Evolutionary conservation across 2,888 invertebrate genomes (phyloP), one percentile per base, ranked within the genome.

Genomic region (Coremacera marginata): DNA sequence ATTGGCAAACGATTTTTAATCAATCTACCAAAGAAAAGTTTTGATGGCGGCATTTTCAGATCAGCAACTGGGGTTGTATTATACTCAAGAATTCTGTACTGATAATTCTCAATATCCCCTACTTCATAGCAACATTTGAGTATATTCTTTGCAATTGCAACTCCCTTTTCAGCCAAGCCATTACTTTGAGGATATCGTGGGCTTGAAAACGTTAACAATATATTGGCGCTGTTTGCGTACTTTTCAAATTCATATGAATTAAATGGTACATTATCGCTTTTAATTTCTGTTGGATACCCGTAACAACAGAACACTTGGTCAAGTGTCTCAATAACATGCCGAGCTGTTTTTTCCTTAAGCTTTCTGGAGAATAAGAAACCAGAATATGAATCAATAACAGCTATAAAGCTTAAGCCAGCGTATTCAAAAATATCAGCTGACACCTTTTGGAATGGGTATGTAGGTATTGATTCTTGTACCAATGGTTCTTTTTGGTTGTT

Each of bases 241-340:
- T 11, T 75, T 31, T 75, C 60, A n/a, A n/a, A n/a, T n/a, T n/a
- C n/a, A n/a, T n/a, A n/a, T n/a, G n/a, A n/a, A n/a, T n/a, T n/a
- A n/a, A 75, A 80, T 22, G 81, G 78, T 52, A 25, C 25, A 31
- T 78, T 80, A 37, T 81, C 78, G 60, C 82, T 80, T 60, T 81
- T 70, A 11, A 70, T 70, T 25, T 63, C 57, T 74, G 83, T 78
- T 19, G 84, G 84, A 65, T 81, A 83, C 7, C 84, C 83, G 74
- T 80, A 78, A 70, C 70, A 80, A 55, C 65, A 78, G 74, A 84
- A 79, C 19, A 73, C 57, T 22, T 71, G 25, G 44, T 65, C 51
- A 2, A 77, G n/a, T 5, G 22, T 31, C 31, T 57, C 57, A 62
- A 79, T 74, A 5, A 79, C 63, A 31, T 77, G 62, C 2, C 22